Percentiles rank a stretch among this genome's conserved stretches.
phyloP scores from a whole-genome alignment of 2,888 invertebrate species.

The Chirona hameri region DNA sequence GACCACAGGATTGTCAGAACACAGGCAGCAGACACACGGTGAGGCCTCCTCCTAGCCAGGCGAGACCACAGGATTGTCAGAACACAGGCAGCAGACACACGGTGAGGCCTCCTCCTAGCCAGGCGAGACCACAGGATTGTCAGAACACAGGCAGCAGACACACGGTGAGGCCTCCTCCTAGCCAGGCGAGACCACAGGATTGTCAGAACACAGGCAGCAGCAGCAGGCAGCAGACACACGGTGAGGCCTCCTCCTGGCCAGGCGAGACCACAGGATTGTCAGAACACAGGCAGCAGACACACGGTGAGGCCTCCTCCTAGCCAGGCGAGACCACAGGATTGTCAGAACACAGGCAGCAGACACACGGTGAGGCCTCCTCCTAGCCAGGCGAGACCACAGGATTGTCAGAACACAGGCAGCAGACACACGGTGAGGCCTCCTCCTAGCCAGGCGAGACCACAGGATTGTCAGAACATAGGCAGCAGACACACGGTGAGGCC shows the following conservation, averaged over 20 bases:
- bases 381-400: slow-evolving; percentile 37
- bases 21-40: no score
- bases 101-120: slow-evolving; percentile 68
- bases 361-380: no score
- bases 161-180: slow-evolving; percentile 77
- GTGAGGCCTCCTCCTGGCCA: slow-evolving; percentile 67
- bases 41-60: slow-evolving; percentile 64
- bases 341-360: no score
- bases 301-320: slow-evolving; percentile 73
- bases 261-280: neutral
- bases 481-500: no score
- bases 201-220: slow-evolving; percentile 51
- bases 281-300: no score
- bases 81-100: no score
- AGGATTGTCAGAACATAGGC: neutral
- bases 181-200: slow-evolving; percentile 31
- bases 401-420: no score
- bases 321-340: slow-evolving; percentile 28
- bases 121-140: neutral
- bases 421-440: no score
- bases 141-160: no score
- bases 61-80: neutral
- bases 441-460: slow-evolving; percentile 46
- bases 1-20: neutral
- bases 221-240: slow-evolving; percentile 77